Conservation (phyloP, 2,888 invertebrate species). For the Steinernema scapterisci region DNA sequence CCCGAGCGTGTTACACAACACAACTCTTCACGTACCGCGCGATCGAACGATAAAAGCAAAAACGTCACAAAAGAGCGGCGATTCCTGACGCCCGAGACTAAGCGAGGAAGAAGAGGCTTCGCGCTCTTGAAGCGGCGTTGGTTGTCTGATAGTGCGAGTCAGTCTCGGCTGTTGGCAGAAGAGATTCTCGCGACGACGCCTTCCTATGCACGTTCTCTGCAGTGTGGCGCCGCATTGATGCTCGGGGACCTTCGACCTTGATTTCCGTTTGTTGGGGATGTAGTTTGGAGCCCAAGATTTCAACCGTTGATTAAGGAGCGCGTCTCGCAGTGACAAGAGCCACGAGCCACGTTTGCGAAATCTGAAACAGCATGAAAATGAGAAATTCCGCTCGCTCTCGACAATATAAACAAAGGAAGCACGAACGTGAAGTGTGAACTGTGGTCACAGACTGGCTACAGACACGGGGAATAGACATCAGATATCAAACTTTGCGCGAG, state of each 20-base stretch:
- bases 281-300: not conserved
- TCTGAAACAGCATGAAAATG: too few relatives aligned
- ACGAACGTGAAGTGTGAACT: too few relatives aligned
- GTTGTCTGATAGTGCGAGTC: not conserved
- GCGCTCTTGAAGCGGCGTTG: not conserved
- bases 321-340: too few relatives aligned
- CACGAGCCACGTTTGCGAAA: too few relatives aligned
- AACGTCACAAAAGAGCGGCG: not conserved
- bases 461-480: too few relatives aligned
- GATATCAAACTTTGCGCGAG: too few relatives aligned
- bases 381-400: too few relatives aligned
- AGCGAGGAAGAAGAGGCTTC: not conserved
- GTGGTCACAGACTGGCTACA: too few relatives aligned
- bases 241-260: constrained; percentile 1
- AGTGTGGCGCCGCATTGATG: not conserved
- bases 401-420: too few relatives aligned
- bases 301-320: not conserved
- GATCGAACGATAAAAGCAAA: not conserved
- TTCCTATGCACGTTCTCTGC: not conserved
- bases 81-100: not conserved
- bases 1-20: not conserved
- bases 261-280: not conserved
- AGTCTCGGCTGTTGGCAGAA: not conserved
- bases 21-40: not conserved
- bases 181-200: not conserved